phyloP scores from a whole-genome alignment of 2,888 invertebrate genomes.

The Zygothrica quintamaculata region DNA sequence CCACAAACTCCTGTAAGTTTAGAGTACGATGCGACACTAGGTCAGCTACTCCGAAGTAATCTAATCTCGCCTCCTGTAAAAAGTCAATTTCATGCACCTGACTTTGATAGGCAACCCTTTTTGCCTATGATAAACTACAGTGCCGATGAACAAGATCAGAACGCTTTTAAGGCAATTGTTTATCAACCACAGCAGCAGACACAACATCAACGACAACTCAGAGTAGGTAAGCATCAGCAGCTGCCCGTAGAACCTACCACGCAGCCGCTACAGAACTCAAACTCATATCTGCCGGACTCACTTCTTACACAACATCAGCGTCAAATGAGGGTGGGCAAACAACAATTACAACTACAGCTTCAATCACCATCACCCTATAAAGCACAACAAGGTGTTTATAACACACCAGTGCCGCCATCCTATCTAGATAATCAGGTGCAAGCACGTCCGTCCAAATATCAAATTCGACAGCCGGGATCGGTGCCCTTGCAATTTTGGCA shows the following conservation, averaged over 20 bases:
- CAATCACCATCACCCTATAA: conserved; percentile 47
- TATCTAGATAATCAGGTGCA: conserved; percentile 60
- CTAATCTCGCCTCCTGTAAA: conserved; percentile 65
- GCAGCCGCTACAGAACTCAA: conserved; percentile 38
- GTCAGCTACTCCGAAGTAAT: conserved; percentile 85
- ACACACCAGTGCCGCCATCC: conserved; percentile 47
- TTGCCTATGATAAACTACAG: conserved; percentile 87
- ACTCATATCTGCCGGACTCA: conserved; percentile 53
- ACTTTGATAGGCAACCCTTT: conserved; percentile 87
- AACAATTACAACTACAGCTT: conserved; percentile 41
- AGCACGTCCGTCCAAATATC: conserved; percentile 64
- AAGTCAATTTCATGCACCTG: conserved; percentile 75
- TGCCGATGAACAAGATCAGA: conserved; percentile 82
- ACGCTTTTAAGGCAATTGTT: conserved; percentile 83
- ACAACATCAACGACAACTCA: conserved; percentile 42
- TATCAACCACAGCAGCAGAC: conserved; percentile 74
- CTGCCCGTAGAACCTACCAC: conserved; percentile 75
- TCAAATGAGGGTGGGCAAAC: conserved; percentile 65
- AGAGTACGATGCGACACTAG: conserved; percentile 71
- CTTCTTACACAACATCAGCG: conserved; percentile 49
- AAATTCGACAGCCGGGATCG: conserved; percentile 54
- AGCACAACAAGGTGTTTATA: conserved; percentile 45
- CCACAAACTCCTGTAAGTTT: conserved; percentile 82
- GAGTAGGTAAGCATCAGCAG: conserved; percentile 59
- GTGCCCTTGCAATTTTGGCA: conserved; percentile 69